Conservation (phyloP, 2,113 vertebrate species). For the Condylura cristata region DNA sequence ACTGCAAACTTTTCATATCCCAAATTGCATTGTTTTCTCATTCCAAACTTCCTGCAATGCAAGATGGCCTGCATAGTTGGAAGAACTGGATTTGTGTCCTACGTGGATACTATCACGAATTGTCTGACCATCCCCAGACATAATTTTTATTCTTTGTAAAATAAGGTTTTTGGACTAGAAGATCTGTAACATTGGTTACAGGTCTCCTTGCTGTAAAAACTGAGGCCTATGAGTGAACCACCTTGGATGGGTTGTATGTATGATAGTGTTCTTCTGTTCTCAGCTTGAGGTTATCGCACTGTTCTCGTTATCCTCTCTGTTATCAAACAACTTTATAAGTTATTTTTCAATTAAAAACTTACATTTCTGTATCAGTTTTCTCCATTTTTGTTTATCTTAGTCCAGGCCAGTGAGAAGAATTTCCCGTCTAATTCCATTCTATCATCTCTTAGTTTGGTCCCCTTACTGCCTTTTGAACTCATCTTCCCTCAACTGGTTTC, state of each 20-base stretch:
- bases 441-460: background rate
- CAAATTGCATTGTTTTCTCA: constrained; percentile 13
- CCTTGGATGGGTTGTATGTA: background rate
- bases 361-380: background rate
- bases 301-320: background rate
- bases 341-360: background rate
- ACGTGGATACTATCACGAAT: constrained; percentile 15
- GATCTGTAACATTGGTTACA: background rate
- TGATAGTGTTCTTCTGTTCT: background rate
- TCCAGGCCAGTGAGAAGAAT: background rate
- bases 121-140: background rate
- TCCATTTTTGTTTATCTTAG: constrained; percentile 26
- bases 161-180: constrained; percentile 17
- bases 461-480: constrained; percentile 9
- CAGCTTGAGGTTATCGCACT: background rate
- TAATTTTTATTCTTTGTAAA: constrained; percentile 48
- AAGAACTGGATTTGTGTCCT: constrained; percentile 18
- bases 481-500: constrained; percentile 23
- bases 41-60: background rate
- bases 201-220: constrained; percentile 19
- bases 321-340: background rate
- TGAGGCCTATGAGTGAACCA: background rate
- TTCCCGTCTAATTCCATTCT: background rate
- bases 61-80: background rate
- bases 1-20: background rate